These are phyloP conservation scores for Rhadina sibilatrix DNA, from an alignment of 2,113 vertebrate genomes.

Conservation along the genomic window DNA sequence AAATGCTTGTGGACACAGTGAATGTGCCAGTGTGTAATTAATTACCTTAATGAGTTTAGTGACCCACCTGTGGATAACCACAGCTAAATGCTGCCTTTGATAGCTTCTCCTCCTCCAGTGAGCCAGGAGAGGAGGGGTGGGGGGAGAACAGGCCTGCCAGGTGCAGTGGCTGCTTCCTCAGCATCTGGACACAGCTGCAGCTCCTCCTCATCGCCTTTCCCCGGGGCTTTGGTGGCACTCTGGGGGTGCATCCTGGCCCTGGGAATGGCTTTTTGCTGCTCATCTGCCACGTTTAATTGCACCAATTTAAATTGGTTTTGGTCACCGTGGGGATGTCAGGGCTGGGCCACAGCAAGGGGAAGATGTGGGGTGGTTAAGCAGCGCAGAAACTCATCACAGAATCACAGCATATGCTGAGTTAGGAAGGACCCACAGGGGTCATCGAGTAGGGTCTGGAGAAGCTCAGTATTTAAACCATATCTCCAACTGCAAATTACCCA, in stretches of 20 bases:
- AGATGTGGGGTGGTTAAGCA: neutral
- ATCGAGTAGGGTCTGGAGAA: neutral
- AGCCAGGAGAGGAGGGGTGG: neutral
- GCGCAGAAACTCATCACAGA: neutral
- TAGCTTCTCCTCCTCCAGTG: neutral
- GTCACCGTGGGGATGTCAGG: fast-evolving
- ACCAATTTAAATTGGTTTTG: neutral
- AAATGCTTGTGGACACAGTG: neutral
- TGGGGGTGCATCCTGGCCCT: neutral
- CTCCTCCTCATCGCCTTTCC: fast-evolving
- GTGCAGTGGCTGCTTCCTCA: neutral
- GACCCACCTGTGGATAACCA: neutral
- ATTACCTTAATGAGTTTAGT: conserved; percentile 18
- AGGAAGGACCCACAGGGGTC: neutral
- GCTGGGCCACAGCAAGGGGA: fast-evolving
- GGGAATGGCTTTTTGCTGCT: neutral
- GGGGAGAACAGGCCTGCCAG: fast-evolving
- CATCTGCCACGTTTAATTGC: neutral
- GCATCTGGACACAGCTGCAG: neutral
- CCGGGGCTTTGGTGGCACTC: fast-evolving
- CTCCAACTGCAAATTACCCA: neutral
- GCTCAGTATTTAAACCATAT: neutral
- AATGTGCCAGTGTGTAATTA: neutral
- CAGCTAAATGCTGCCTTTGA: neutral
- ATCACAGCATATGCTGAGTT: neutral